Base-by-base conservation (phyloP, 23 tunicate species). In the Ascidia mentula region DNA sequence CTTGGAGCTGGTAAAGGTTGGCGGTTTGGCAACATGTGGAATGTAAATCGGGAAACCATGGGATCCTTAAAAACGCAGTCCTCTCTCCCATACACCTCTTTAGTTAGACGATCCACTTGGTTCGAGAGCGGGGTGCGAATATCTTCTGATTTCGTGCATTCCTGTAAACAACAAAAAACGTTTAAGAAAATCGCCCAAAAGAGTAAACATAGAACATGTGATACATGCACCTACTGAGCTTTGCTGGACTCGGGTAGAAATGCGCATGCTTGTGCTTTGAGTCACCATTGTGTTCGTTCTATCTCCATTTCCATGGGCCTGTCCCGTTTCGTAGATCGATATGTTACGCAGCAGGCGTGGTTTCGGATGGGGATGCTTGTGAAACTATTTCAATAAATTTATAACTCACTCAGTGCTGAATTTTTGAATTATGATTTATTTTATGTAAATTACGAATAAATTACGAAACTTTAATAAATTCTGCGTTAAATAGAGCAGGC, bases 1-100 rank as follows among this genome's bases (percentile, higher is more conserved):
- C 74, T 9, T 70, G 74, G 74, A 32, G 74, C 74, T 3, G 74
- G 74, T 30, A 70, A 70, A 70, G 74, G 74, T 70, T 70, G 74
- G 6, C 38, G 37, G 30, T 70, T 70, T 34, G 74, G 32, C 35
- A 22, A 22, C 2, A 70, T 35, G 24, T 32, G 7, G 32, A 70
- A 4, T 30, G 37, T 34, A 1, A 70, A 36, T 32, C 13, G 37
- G 2, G 74, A 70, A 70, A 70, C 32, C 1, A 30, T n/a, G n/a
- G 1, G 24, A 17, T 70, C 9, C 36, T 6, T 53, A 5, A 20
- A 26, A 9, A 9, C 13, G 13, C 65, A 53, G 22, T 53, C 65
- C 4, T 9, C 24, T 53, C 24, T 9, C 28, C 65, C 65, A 53
- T 20, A 53, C 28, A 53, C 65, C 13, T 53, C 65, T 28, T 20